Conservation (phyloP, 1,140 invertebrate species). For the Drosophila mauritiana region DNA sequence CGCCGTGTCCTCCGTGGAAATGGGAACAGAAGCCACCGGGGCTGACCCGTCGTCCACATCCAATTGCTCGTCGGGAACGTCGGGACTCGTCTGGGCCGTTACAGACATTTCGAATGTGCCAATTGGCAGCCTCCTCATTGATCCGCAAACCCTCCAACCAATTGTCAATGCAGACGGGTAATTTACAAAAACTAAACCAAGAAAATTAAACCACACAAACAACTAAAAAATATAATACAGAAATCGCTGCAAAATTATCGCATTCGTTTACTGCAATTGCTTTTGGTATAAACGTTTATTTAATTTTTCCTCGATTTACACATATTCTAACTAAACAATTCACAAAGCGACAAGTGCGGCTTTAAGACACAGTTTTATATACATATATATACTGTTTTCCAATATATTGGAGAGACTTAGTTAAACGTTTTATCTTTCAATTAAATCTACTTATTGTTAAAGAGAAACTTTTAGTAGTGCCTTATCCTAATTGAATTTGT, state of each 20-base stretch:
- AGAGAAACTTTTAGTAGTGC: constrained; percentile 9
- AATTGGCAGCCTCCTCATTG: constrained; percentile 93
- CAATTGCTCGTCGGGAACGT: constrained; percentile 30
- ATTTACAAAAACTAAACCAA: constrained; percentile 82
- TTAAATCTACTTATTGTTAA: neutral
- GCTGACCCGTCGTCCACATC: constrained; percentile 31
- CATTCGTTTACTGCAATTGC: constrained; percentile 40
- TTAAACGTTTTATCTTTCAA: constrained; percentile 10
- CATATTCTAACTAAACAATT: constrained; percentile 13
- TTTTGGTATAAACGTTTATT: constrained; percentile 25
- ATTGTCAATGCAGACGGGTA: constrained; percentile 88
- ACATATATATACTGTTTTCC: neutral
- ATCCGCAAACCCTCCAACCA: constrained; percentile 90
- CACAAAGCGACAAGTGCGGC: constrained; percentile 22
- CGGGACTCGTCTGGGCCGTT: constrained; percentile 92
- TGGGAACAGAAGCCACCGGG: constrained; percentile 29
- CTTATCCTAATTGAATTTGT: neutral
- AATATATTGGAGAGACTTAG: constrained; percentile 5
- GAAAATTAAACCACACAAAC: constrained; percentile 57
- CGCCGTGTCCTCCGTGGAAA: constrained; percentile 19
- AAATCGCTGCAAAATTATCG: constrained; percentile 51
- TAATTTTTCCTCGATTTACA: constrained; percentile 19
- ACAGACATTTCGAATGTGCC: constrained; percentile 93
- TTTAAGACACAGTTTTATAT: constrained; percentile 12
- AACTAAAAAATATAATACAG: constrained; percentile 41